These are phyloP conservation scores for Tragelaphus strepsiceros DNA, from an alignment of 2,113 vertebrate genomes.

Conservation along the genomic window DNA sequence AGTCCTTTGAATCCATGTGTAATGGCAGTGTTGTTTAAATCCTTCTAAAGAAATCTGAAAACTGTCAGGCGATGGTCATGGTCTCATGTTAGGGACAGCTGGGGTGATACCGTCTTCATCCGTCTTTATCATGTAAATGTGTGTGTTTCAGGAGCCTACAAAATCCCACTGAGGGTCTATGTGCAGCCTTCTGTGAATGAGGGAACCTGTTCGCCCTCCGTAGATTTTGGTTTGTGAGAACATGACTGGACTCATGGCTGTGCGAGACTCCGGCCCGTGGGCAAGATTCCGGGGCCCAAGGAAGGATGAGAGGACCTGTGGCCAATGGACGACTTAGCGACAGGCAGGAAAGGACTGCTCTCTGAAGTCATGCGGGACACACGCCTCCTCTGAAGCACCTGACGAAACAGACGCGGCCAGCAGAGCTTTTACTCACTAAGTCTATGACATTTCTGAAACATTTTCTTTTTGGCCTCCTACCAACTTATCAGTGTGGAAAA, in stretches of 20 bases:
- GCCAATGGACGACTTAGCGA: not conserved
- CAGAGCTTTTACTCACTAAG: not conserved
- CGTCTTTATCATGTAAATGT: not conserved
- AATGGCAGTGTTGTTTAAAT: conserved; percentile 47
- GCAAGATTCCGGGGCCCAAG: not conserved
- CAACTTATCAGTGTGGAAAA: not conserved
- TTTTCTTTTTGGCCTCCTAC: not conserved
- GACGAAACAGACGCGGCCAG: not conserved
- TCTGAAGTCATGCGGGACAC: not conserved
- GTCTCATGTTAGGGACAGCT: not conserved
- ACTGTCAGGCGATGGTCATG: not conserved
- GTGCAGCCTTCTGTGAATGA: not conserved
- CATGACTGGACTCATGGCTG: not conserved
- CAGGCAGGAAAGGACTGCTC: not conserved
- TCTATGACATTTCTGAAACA: not conserved
- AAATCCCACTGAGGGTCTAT: not conserved
- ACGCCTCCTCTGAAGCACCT: not conserved
- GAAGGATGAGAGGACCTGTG: not conserved
- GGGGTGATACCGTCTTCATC: not conserved
- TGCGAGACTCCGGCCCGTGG: not conserved
- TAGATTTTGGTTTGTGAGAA: not conserved
- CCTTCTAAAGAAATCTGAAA: not conserved
- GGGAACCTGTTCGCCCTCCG: not conserved
- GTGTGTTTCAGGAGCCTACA: not conserved
- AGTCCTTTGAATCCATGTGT: not conserved